Evolutionary conservation across 2,888 invertebrate species (phyloP), one percentile per base, ranked within the genome.

Genomic region (Epirrhoe alternata): DNA sequence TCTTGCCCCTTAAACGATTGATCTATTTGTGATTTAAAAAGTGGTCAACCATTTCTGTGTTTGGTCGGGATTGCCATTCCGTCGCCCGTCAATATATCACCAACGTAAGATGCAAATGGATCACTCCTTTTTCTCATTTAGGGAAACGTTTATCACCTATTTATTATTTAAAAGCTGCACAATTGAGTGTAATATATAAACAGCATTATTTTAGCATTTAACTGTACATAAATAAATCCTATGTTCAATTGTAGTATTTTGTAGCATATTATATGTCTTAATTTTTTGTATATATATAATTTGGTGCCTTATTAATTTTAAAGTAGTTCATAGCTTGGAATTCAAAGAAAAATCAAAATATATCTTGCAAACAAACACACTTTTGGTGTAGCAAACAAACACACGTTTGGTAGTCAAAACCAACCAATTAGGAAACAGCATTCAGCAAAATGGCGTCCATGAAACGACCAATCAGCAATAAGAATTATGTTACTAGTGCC

Each of bases 251-350:
- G 6, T 59, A 59, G 42, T 62, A 62, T 58, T 66, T n/a, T 55
- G 31, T 59, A 57, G 49, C 30, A 65, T 54, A 54, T 17, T 30
- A 55, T 14, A 52, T 58, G 54, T 59, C 14, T n/a, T 38, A 31
- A 52, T 7, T 60, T 63, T 52, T 17, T 52, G 55, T 58, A 52
- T 42, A 63, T 51, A 59, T 54, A 38, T 38, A 53, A 33, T 60
- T 60, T 61, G 53, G 68, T 68, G 68, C 68, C 68, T 64, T 68
- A 64, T 53, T 68, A 59, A 17, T 52, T n/a, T 38, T 50, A 58
- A 51, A 58, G 47, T 42, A 58, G 16, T 33, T 58, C 8, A n/a
- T 58, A 58, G 31, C 12, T 33, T 51, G 51, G 12, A 51, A 10
- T 51, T 51, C 30, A 51, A 30, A 50, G 10, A 51, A 51, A 51